These are phyloP conservation scores for Colletes collaris DNA, from an alignment of 2,888 invertebrate genomes.

Conservation along the genomic window DNA sequence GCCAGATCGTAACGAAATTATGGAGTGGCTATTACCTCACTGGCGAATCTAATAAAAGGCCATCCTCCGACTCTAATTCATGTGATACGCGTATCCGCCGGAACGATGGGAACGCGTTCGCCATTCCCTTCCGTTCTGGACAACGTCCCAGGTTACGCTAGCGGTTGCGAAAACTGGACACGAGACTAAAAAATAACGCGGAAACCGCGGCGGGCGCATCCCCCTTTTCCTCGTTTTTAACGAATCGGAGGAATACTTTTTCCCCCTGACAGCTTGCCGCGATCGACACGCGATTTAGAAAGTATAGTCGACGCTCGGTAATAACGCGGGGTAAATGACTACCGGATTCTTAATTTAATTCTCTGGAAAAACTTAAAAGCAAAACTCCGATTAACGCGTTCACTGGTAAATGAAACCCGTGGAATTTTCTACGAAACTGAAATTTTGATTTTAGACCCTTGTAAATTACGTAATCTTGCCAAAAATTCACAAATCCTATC, in stretches of 20 bases:
- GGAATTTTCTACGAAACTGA: too few relatives aligned
- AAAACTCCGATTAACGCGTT: too few relatives aligned
- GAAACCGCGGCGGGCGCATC: too few relatives aligned
- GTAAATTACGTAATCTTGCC: too few relatives aligned
- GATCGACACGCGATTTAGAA: not conserved
- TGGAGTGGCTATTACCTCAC: slow-evolving; percentile 66
- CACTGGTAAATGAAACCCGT: too few relatives aligned
- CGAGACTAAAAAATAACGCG: not conserved
- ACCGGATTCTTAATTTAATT: not conserved
- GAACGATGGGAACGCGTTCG: slow-evolving; percentile 73
- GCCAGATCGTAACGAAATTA: slow-evolving; percentile 61
- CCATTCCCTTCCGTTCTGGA: slow-evolving; percentile 27
- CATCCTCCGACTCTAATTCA: slow-evolving; percentile 74
- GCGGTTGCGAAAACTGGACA: not conserved
- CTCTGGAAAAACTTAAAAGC: too few relatives aligned
- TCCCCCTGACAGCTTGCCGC: too few relatives aligned
- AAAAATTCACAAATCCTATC: too few relatives aligned
- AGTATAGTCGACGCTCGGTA: too few relatives aligned
- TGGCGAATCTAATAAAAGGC: slow-evolving; percentile 81
- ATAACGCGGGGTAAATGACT: not conserved
- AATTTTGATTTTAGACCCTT: too few relatives aligned
- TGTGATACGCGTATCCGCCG: slow-evolving; percentile 80
- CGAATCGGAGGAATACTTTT: too few relatives aligned
- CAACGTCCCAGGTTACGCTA: not conserved
- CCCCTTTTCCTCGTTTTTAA: too few relatives aligned